Evolutionary conservation across 2,113 vertebrate species (phyloP).

Genomic region (Meles meles): DNA sequence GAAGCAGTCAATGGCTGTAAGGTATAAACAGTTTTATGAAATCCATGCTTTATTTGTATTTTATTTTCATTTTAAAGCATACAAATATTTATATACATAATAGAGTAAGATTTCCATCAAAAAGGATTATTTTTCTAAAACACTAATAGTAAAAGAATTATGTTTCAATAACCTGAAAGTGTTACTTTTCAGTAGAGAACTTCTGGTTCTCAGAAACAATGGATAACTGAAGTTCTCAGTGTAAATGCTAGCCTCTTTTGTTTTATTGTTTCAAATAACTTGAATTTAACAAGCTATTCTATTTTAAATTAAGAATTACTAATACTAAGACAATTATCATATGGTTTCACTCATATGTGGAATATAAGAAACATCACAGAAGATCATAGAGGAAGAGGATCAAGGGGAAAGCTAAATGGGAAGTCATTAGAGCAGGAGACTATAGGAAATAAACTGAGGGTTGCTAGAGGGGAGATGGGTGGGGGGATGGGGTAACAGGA

Average conservation of each 20-base stretch:
- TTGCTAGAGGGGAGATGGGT: no score
- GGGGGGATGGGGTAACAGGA: no score
- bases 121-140: constrained; percentile 27
- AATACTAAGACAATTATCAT: not conserved
- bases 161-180: not conserved
- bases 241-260: not conserved
- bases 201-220: not conserved
- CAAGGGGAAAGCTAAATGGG: not conserved
- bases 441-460: no score
- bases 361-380: not conserved
- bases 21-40: not conserved
- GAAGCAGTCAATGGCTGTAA: not conserved
- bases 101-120: not conserved
- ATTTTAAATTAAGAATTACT: constrained; percentile 42
- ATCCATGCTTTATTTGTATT: not conserved
- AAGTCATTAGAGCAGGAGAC: no score
- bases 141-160: not conserved
- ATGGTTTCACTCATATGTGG: not conserved
- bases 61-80: constrained; percentile 14
- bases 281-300: not conserved
- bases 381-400: not conserved
- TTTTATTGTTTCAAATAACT: not conserved
- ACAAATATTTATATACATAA: not conserved
- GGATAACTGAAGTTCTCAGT: not conserved
- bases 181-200: not conserved